A percentile compares a stretch with the other conserved stretches of the same genome.
These are phyloP conservation scores for Pithys albifrons DNA, from an alignment of 2,113 vertebrate genomes.

Conservation along the genomic window DNA sequence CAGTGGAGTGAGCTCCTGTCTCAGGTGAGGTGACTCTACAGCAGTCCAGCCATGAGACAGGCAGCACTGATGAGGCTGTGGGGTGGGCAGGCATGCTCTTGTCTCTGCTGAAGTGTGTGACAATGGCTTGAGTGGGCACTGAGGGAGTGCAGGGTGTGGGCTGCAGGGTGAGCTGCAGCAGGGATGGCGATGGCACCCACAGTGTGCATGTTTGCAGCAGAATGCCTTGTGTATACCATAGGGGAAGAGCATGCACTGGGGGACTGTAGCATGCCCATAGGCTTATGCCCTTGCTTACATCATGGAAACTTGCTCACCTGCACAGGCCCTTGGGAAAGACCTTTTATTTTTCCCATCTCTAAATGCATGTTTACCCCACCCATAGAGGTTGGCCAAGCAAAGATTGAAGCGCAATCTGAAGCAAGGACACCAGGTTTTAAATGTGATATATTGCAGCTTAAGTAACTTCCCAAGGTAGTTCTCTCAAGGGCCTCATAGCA, in stretches of 20 bases:
- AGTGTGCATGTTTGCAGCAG: rapidly evolving
- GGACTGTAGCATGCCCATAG: rapidly evolving
- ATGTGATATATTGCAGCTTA: background rate
- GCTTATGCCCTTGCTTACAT: background rate
- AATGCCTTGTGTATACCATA: rapidly evolving
- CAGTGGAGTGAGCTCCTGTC: background rate
- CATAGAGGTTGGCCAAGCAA: background rate
- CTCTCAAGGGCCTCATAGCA: background rate
- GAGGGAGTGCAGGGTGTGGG: rapidly evolving
- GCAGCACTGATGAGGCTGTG: rapidly evolving
- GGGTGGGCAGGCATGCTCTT: background rate
- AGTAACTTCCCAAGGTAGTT: background rate
- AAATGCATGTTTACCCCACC: background rate
- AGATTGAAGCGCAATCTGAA: background rate
- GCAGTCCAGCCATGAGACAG: too few species aligned
- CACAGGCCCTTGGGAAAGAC: background rate
- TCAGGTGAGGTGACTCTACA: rapidly evolving
- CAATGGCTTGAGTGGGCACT: rapidly evolving
- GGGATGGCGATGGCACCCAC: background rate
- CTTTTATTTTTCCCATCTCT: background rate
- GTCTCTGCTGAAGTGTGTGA: background rate
- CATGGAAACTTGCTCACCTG: background rate
- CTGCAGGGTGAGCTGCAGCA: rapidly evolving
- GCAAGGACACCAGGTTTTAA: background rate
- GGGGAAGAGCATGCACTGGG: background rate